phyloP scores from a whole-genome alignment of 2,113 vertebrate genomes.

The Pavo muticus region DNA sequence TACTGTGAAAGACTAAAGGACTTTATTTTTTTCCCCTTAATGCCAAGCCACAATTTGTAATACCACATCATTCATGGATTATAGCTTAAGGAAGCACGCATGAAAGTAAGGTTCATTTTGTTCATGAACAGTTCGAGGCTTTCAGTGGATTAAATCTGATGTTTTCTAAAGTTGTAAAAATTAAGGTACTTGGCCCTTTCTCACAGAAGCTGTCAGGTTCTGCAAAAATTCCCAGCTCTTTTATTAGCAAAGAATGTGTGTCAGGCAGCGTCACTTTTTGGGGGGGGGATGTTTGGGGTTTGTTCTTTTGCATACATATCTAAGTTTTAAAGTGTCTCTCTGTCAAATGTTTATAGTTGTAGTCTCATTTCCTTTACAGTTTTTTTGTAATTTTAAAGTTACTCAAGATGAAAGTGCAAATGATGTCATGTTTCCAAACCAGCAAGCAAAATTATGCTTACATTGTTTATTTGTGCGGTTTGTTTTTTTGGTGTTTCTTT shows the following conservation, averaged over 20 bases:
- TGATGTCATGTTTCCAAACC: not conserved
- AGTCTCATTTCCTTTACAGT: not conserved
- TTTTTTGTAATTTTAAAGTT: not conserved
- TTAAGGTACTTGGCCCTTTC: not conserved
- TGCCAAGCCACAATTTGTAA: not conserved
- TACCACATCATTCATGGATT: not conserved
- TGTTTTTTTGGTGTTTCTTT: not conserved
- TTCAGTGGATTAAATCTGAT: not conserved
- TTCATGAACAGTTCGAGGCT: not conserved
- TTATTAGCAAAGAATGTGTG: not conserved
- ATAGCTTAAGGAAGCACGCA: not conserved
- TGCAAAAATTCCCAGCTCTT: not conserved
- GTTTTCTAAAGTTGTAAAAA: not conserved
- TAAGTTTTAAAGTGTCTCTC: not conserved
- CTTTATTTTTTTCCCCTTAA: not conserved
- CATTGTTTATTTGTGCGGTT: not conserved
- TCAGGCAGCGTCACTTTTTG: not conserved
- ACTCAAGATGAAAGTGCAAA: not conserved
- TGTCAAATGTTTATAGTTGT: not conserved
- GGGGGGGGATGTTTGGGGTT: too few relatives aligned
- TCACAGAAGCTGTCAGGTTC: not conserved
- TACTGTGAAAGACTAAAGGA: not conserved
- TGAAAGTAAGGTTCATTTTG: not conserved
- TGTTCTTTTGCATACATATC: not conserved
- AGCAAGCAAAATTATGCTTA: not conserved